A percentile compares a stretch with the other conserved stretches of the same genome.
Evolutionary conservation across 2,888 invertebrate genomes (phyloP).

Genomic region (Tiliacea citrago): DNA sequence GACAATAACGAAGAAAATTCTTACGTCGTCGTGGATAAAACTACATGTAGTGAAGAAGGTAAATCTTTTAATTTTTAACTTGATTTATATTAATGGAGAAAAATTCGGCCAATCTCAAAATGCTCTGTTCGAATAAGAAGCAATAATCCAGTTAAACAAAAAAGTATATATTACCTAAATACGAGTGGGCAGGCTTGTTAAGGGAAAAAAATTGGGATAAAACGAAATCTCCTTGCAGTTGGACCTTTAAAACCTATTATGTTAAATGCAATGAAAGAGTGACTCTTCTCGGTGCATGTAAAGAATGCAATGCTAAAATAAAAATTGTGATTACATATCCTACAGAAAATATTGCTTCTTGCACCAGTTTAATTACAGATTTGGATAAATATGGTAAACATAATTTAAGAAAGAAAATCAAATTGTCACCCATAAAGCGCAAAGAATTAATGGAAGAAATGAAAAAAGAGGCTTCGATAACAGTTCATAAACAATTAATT

Average conservation of each 20-base stretch:
- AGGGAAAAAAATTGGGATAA: neutral
- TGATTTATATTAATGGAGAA: conserved; percentile 25
- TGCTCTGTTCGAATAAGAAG: conserved; percentile 18
- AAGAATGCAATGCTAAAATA: conserved; percentile 28
- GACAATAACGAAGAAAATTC: conserved; percentile 4
- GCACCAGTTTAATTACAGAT: too few relatives aligned
- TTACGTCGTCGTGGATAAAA: conserved; percentile 18
- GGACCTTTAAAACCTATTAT: conserved; percentile 26
- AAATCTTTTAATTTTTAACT: conserved; percentile 17
- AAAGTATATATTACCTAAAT: conserved; percentile 33
- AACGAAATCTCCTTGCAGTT: conserved; percentile 20
- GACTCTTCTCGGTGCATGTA: conserved; percentile 21
- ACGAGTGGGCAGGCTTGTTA: conserved; percentile 25
- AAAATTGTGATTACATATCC: conserved; percentile 18
- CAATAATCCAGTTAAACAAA: conserved; percentile 27
- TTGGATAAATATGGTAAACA: neutral
- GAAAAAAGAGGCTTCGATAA: conserved; percentile 17
- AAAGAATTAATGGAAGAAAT: conserved; percentile 27
- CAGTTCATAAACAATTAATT: too few relatives aligned
- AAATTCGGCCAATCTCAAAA: conserved; percentile 22
- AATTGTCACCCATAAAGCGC: conserved; percentile 29
- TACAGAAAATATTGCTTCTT: conserved; percentile 28
- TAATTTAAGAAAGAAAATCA: conserved; percentile 10
- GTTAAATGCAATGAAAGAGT: conserved; percentile 27
- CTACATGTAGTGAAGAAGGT: conserved; percentile 17